Conservation (phyloP, 1,140 invertebrate genomes). For the Geopemphigus sp. region DNA sequence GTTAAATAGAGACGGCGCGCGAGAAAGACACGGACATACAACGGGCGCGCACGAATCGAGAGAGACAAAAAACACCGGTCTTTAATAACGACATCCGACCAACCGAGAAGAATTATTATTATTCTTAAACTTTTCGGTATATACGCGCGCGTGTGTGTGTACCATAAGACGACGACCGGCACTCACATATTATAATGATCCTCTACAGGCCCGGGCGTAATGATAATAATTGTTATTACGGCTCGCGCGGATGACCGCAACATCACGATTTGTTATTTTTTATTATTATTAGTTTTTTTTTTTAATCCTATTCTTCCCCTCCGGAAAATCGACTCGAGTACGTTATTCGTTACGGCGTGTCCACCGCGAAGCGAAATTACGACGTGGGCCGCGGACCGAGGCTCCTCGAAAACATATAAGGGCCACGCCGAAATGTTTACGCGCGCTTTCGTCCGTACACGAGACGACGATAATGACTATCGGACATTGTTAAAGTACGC, state of each 20-base stretch:
- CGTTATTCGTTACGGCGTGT: no score
- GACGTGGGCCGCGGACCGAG: no score
- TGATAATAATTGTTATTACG: slow-evolving; percentile 46
- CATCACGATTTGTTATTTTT: slow-evolving; percentile 45
- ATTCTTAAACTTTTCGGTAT: slow-evolving; percentile 44
- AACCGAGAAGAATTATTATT: slow-evolving; percentile 42
- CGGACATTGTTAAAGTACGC: no score
- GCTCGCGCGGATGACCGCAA: slow-evolving; percentile 42
- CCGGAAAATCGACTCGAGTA: background rate
- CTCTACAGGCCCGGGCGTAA: slow-evolving; percentile 19
- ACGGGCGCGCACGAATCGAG: background rate
- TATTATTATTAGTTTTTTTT: slow-evolving; percentile 2
- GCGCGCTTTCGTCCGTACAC: no score
- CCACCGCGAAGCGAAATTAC: no score
- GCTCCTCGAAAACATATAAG: no score
- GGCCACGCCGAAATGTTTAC: no score
- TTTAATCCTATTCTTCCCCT: background rate
- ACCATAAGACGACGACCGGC: background rate
- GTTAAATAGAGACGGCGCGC: background rate
- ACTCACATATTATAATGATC: slow-evolving; percentile 37
- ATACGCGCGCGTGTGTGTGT: background rate
- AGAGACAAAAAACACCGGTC: slow-evolving; percentile 35
- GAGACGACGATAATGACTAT: no score
- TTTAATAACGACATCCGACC: slow-evolving; percentile 47
- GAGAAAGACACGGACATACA: background rate